These are phyloP conservation scores for Recurvirostra avosetta DNA, from an alignment of 2,113 vertebrate genomes.

Conservation along the genomic window DNA sequence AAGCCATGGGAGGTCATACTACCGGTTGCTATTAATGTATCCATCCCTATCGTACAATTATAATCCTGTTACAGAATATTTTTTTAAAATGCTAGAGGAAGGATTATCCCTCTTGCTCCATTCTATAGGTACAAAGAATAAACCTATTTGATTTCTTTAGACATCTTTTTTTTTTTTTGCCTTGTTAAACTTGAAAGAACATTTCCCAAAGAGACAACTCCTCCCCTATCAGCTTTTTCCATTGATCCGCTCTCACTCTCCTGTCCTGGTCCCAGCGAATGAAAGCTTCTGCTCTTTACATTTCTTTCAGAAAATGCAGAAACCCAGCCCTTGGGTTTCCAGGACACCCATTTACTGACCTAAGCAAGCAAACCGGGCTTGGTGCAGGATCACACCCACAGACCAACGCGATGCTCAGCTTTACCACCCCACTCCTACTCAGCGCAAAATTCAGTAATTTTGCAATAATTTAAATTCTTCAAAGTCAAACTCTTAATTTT, in stretches of 20 bases:
- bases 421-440: background rate
- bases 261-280: background rate
- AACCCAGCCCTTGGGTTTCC: rapidly evolving
- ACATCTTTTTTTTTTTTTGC: background rate
- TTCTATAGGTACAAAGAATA: constrained; percentile 4
- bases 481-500: background rate
- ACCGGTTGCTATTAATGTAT: background rate
- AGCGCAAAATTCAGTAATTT: background rate
- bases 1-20: background rate
- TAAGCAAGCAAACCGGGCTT: background rate
- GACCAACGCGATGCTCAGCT: background rate
- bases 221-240: background rate
- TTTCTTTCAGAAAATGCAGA: background rate
- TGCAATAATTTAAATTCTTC: background rate
- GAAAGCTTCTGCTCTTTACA: background rate
- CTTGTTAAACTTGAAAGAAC: background rate
- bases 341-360: background rate
- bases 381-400: background rate
- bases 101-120: background rate
- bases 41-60: background rate
- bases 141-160: background rate
- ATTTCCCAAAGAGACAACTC: background rate
- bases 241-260: background rate
- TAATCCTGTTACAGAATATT: background rate
- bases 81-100: background rate